Evolutionary conservation across 2,888 invertebrate genomes (phyloP), one percentile per base, ranked within the genome.

Genomic region (Rambutsinella grinnellia): DNA sequence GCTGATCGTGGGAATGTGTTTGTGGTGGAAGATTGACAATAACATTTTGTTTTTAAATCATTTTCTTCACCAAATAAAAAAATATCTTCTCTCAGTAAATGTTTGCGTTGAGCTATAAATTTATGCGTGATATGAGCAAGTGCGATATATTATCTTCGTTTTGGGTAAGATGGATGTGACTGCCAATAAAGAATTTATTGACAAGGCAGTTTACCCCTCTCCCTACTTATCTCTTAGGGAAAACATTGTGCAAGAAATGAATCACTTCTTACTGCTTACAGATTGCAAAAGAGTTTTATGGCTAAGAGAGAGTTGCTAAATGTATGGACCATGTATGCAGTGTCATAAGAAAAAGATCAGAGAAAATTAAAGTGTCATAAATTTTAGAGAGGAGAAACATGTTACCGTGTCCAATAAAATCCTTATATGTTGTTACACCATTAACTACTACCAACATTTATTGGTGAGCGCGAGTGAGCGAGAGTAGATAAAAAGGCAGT

Each of bases 281-380:
- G 36, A 36, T 36, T n/a, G n/a, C n/a, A n/a, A n/a, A n/a, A n/a
- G n/a, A n/a, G n/a, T n/a, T n/a, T n/a, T n/a, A n/a, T n/a, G n/a
- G n/a, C n/a, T n/a, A n/a, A n/a, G 13, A 44, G 13, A 10, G 44
- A 44, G 44, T 44, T 44, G 13, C 44, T 44, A 44, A 44, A 44
- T 44, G 44, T 44, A 44, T 13, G 13, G 6, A 44, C 44, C 44
- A 44, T 44, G 49, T 49, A 49, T n/a, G 47, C 21, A 58, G 51
- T 61, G 60, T 69, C 47, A 36, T 61, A 46, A 62, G 26, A 47
- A 49, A 36, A 62, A 62, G 49, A 51, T 24, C 36, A 61, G 69
- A 69, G 76, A 76, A 76, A 76, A 76, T 76, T 76, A 76, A 76
- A 76, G 76, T 69, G 76, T 76, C 76, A 76, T 76, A 76, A 76